Conservation (phyloP, 1,140 invertebrate species). For the Neodiprion pinetum region DNA sequence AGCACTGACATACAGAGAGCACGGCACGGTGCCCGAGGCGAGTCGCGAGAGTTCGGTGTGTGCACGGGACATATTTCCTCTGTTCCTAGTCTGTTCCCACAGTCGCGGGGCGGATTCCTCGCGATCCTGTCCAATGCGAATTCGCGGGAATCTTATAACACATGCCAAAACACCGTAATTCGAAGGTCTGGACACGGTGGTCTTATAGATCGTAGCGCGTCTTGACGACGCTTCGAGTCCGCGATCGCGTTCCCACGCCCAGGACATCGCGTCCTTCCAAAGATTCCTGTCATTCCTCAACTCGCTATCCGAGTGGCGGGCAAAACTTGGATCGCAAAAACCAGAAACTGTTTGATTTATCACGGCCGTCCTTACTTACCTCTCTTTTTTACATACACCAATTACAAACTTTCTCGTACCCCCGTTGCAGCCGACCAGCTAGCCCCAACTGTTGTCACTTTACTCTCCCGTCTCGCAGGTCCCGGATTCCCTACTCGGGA, state of each 20-base stretch:
- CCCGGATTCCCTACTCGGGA: too few relatives aligned
- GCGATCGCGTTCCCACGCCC: neutral
- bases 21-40: too few relatives aligned
- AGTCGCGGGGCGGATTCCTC: conserved; percentile 55
- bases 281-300: conserved; percentile 56
- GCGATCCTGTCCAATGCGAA: conserved; percentile 38
- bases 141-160: conserved; percentile 50
- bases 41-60: too few relatives aligned
- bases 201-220: neutral
- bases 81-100: conserved; percentile 52
- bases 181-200: conserved; percentile 54
- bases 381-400: too few relatives aligned
- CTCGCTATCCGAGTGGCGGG: conserved; percentile 20
- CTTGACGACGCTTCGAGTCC: neutral
- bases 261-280: neutral
- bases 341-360: conserved; percentile 60
- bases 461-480: too few relatives aligned
- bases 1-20: too few relatives aligned
- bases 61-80: conserved; percentile 24
- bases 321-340: conserved; percentile 51
- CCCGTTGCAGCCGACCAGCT: too few relatives aligned
- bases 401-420: too few relatives aligned
- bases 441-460: too few relatives aligned
- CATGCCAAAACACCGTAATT: conserved; percentile 62
- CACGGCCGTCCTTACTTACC: too few relatives aligned